A percentile compares a stretch with the other conserved stretches of the same genome.
phyloP scores from a whole-genome alignment of 2,888 invertebrate species.

The Tachina lurida region DNA sequence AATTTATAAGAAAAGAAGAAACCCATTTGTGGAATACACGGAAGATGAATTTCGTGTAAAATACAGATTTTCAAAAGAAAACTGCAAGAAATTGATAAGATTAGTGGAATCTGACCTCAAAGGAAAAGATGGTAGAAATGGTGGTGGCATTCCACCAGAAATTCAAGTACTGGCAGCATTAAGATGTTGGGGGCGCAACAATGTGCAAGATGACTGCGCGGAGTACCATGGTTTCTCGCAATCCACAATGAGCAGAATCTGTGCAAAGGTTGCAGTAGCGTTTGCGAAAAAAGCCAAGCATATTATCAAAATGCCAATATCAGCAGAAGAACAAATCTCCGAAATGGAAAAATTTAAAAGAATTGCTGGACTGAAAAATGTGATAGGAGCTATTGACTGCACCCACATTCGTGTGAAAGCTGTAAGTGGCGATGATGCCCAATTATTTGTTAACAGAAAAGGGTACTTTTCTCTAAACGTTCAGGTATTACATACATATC shows the following conservation, averaged over 20 bases:
- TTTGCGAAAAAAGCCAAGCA: too few relatives aligned
- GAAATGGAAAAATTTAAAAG: too few relatives aligned
- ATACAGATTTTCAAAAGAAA: conserved; percentile 30
- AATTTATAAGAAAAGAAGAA: conserved; percentile 38
- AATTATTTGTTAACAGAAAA: too few relatives aligned
- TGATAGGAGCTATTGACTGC: too few relatives aligned
- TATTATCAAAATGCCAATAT: too few relatives aligned
- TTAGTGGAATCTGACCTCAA: conserved; percentile 2
- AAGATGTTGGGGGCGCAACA: conserved; percentile 24
- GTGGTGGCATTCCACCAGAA: conserved; percentile 18
- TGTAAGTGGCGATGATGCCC: too few relatives aligned
- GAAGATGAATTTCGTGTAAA: conserved; percentile 17
- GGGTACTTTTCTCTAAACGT: too few relatives aligned
- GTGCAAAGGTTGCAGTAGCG: conserved; percentile 3
- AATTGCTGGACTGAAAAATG: too few relatives aligned
- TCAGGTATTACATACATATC: too few relatives aligned
- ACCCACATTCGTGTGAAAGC: too few relatives aligned
- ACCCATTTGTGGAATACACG: conserved; percentile 14
- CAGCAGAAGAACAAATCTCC: too few relatives aligned
- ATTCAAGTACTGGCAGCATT: conserved; percentile 30
- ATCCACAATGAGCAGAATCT: conserved; percentile 26
- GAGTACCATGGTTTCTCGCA: conserved; percentile 23
- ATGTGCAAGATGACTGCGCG: conserved; percentile 25
- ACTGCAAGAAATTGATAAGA: conserved; percentile 14
- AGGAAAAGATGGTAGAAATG: conserved; percentile 4